These are phyloP conservation scores for Thalassoma bifasciatum DNA, from an alignment of 2,113 vertebrate genomes.

Conservation along the genomic window DNA sequence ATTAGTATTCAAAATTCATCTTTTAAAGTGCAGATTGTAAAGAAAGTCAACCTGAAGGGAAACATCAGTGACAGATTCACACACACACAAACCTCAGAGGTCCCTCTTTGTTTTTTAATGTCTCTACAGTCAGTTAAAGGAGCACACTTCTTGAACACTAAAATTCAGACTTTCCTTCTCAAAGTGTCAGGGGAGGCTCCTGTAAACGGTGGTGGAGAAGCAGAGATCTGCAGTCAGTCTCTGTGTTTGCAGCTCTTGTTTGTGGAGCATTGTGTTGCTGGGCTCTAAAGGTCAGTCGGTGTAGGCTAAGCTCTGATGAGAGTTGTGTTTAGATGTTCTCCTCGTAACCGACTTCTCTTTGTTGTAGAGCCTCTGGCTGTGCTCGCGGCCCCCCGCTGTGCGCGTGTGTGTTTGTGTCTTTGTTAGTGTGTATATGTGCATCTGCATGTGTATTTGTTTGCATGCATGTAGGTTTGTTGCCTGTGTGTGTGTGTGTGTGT, in stretches of 20 bases:
- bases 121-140: too few species aligned
- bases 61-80: too few species aligned
- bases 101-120: too few species aligned
- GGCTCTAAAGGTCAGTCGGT: conserved; percentile 64
- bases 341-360: conserved; percentile 60
- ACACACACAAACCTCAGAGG: too few species aligned
- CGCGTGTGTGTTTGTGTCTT: background rate
- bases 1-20: too few species aligned
- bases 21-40: too few species aligned
- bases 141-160: too few species aligned
- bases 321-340: conserved; percentile 62
- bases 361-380: conserved; percentile 52
- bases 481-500: conserved; percentile 29
- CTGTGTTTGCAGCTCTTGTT: conserved; percentile 16
- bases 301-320: conserved; percentile 57
- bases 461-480: conserved; percentile 1
- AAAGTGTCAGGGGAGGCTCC: background rate
- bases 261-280: conserved; percentile 39
- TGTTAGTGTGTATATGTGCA: conserved; percentile 25
- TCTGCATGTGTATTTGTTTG: conserved; percentile 29
- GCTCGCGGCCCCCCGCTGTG: conserved; percentile 13
- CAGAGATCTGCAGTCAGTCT: background rate
- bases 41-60: too few species aligned
- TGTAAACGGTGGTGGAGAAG: background rate
- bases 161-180: background rate